Conservation (phyloP, 2,797 vertebrate species). For the Prunella strophiata region DNA sequence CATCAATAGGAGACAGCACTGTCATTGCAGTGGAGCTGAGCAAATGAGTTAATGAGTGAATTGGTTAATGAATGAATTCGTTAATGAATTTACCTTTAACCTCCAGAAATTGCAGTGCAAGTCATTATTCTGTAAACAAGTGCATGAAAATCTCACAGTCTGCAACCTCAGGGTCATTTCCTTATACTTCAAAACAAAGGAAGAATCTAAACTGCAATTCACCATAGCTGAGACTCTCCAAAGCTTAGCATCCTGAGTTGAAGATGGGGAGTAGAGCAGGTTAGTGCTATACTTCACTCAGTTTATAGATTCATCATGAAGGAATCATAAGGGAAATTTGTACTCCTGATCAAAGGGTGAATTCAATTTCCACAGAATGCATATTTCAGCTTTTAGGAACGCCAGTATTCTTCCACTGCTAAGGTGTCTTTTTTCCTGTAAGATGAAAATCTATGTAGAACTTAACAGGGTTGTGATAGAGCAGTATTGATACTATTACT, state of each 20-base stretch:
- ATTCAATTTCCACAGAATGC: not conserved
- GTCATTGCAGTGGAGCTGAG: not conserved
- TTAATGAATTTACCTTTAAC: conserved; percentile 40
- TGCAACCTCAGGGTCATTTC: not conserved
- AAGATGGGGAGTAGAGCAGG: not conserved
- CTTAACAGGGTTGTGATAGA: not conserved
- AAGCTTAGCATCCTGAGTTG: not conserved
- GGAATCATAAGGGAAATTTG: not conserved
- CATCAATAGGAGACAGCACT: not conserved
- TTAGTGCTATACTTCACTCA: not conserved
- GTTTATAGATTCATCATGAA: not conserved
- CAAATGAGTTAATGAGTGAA: conserved; percentile 9
- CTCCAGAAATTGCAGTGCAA: not conserved
- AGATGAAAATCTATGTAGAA: not conserved
- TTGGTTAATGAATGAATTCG: conserved; percentile 11
- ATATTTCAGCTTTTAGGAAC: not conserved
- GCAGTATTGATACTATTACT: not conserved
- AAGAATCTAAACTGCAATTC: not conserved
- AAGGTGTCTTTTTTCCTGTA: not conserved
- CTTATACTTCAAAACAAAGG: not conserved
- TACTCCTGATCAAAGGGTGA: not conserved
- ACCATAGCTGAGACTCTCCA: not conserved
- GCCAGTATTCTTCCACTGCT: not conserved
- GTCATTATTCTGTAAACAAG: conserved; percentile 27
- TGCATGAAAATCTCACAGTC: not conserved